Percentiles rank a stretch among this genome's conserved stretches.
phyloP scores from a whole-genome alignment of 2,888 invertebrate genomes.

The Calliopum simillimum region DNA sequence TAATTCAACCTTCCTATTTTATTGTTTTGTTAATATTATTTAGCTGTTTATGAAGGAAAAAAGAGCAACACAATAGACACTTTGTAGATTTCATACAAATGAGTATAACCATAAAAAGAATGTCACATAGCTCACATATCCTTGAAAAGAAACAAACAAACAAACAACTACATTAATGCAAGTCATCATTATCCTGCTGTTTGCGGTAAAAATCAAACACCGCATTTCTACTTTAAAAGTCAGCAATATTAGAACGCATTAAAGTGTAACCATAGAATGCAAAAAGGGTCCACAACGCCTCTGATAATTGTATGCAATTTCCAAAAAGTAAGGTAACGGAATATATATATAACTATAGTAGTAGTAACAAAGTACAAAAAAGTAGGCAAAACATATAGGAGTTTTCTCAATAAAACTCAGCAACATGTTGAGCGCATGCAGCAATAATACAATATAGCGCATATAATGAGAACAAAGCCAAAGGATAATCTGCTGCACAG shows the following conservation, averaged over 20 bases:
- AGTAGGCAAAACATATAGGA: background rate
- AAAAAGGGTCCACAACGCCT: conserved; percentile 15
- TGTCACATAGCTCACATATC: too few species aligned
- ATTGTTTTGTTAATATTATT: too few species aligned
- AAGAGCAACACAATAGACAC: too few species aligned
- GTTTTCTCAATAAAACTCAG: background rate
- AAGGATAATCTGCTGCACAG: conserved; percentile 25
- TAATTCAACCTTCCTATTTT: too few species aligned
- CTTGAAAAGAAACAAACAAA: too few species aligned
- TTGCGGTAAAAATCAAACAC: too few species aligned
- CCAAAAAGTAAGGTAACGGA: background rate
- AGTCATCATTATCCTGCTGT: too few species aligned
- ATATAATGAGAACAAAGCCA: conserved; percentile 10
- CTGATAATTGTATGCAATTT: conserved; percentile 9
- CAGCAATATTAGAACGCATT: conserved; percentile 63
- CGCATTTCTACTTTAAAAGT: conserved; percentile 49
- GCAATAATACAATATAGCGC: background rate
- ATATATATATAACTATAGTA: too few species aligned
- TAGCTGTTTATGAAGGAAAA: too few species aligned
- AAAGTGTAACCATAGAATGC: conserved; percentile 51
- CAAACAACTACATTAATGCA: too few species aligned
- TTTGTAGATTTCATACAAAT: too few species aligned
- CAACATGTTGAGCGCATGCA: conserved; percentile 23
- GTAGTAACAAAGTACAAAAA: background rate
- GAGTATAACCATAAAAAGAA: too few species aligned